These are phyloP conservation scores for Drosophila novamexicana DNA, from an alignment of 1,140 invertebrate genomes.

Conservation along the genomic window DNA sequence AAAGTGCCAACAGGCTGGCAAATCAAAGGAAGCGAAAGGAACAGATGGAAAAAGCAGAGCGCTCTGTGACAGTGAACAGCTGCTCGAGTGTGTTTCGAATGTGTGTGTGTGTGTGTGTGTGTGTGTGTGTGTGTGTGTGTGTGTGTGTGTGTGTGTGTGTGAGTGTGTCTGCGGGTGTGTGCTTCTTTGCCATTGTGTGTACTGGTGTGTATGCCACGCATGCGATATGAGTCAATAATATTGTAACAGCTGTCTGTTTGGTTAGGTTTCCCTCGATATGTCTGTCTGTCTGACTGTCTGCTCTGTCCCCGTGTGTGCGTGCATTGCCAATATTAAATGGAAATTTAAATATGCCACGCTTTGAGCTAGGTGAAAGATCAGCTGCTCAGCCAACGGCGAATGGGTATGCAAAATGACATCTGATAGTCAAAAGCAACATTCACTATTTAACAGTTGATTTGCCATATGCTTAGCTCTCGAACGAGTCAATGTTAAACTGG, in stretches of 20 bases:
- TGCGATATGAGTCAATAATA: slow-evolving; percentile 82
- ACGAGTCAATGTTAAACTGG: too few relatives aligned
- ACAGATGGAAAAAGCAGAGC: slow-evolving; percentile 27
- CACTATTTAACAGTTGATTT: slow-evolving; percentile 72
- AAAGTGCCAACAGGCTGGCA: slow-evolving; percentile 61
- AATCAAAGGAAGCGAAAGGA: slow-evolving; percentile 59
- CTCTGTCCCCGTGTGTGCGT: neutral
- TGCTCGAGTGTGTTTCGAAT: slow-evolving; percentile 29
- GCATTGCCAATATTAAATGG: slow-evolving; percentile 68
- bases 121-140: slow-evolving; percentile 1
- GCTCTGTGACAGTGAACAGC: slow-evolving; percentile 39
- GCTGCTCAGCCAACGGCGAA: slow-evolving; percentile 9
- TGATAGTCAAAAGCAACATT: slow-evolving; percentile 63
- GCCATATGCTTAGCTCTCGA: slow-evolving; percentile 17
- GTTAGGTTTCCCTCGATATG: slow-evolving; percentile 21
- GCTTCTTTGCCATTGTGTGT: slow-evolving; percentile 27
- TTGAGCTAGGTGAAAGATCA: slow-evolving; percentile 40
- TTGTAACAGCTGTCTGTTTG: slow-evolving; percentile 78
- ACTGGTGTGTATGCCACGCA: slow-evolving; percentile 60
- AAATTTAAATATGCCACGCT: slow-evolving; percentile 69
- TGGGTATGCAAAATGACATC: slow-evolving; percentile 48
- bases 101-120: slow-evolving; percentile 15
- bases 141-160: slow-evolving; percentile 6
- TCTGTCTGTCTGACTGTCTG: neutral
- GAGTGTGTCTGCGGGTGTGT: slow-evolving; percentile 14